These are phyloP conservation scores for Galleria mellonella DNA, from an alignment of 1,140 invertebrate species.

Conservation along the genomic window DNA sequence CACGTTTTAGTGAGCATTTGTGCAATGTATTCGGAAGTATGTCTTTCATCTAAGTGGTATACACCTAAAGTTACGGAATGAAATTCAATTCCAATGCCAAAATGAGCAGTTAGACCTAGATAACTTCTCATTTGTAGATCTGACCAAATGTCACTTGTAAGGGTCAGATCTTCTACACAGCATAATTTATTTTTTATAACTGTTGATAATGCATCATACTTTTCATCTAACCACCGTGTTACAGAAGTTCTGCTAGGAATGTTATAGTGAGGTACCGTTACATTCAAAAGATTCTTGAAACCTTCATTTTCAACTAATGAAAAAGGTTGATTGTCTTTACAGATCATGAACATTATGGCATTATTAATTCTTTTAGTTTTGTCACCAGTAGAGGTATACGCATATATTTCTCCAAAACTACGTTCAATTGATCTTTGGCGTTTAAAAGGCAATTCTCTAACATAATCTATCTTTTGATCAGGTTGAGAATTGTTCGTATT, in stretches of 20 bases:
- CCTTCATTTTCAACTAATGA: neutral
- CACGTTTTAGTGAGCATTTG: constrained; percentile 32
- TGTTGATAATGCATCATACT: constrained; percentile 6
- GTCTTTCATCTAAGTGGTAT: constrained; percentile 28
- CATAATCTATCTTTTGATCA: too few relatives aligned
- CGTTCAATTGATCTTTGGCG: constrained; percentile 12
- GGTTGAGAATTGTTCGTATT: constrained; percentile 13
- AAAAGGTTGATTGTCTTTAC: constrained; percentile 16
- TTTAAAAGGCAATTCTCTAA: too few relatives aligned
- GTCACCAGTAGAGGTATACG: too few relatives aligned
- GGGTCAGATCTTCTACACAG: constrained; percentile 10
- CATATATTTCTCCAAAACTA: constrained; percentile 19
- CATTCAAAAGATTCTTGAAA: constrained; percentile 1
- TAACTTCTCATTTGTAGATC: constrained; percentile 26
- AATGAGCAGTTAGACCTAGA: constrained; percentile 32
- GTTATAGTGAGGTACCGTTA: neutral
- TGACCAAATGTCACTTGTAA: constrained; percentile 15
- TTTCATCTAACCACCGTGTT: neutral
- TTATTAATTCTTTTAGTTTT: constrained; percentile 9
- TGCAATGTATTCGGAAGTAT: constrained; percentile 36
- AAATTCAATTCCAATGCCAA: constrained; percentile 18
- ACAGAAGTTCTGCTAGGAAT: constrained; percentile 1
- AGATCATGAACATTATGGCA: constrained; percentile 37
- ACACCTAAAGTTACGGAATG: constrained; percentile 27
- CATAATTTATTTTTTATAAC: constrained; percentile 15